These are phyloP conservation scores for Noctua janthina DNA, from an alignment of 2,888 invertebrate genomes.

Conservation along the genomic window DNA sequence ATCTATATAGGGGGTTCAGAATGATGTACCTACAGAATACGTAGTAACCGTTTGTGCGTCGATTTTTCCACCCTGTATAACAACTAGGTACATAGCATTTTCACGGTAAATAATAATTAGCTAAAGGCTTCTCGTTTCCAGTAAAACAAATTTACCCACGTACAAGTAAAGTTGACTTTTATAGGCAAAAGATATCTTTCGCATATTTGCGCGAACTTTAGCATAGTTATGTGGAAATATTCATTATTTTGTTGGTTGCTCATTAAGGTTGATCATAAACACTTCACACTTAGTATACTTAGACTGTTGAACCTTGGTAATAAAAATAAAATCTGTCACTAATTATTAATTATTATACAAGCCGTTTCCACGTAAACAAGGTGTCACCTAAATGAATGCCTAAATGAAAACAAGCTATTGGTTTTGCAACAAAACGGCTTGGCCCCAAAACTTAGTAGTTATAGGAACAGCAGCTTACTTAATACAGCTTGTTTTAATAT, in stretches of 20 bases:
- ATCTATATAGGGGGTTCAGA: no score
- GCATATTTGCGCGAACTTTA: slow-evolving; percentile 15
- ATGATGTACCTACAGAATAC: no score
- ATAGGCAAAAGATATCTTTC: neutral
- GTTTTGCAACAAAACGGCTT: neutral
- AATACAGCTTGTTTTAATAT: neutral
- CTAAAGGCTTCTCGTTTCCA: neutral
- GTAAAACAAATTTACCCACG: neutral
- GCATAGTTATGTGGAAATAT: neutral
- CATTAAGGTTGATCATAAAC: neutral
- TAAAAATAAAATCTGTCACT: neutral
- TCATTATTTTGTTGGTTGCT: neutral
- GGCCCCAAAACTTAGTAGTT: neutral
- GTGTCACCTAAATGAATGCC: neutral
- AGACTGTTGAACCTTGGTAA: neutral
- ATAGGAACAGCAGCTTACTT: neutral
- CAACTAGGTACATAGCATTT: neutral
- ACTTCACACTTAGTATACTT: neutral
- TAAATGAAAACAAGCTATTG: neutral
- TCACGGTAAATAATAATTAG: neutral
- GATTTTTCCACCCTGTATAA: neutral
- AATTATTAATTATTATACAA: neutral
- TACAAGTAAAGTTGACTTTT: neutral
- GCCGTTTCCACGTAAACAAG: neutral
- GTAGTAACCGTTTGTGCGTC: no score